A percentile compares a stretch with the other conserved stretches of the same genome.
Evolutionary conservation across 2,888 invertebrate species (phyloP).

Genomic region (Sinhomidia bicolor): DNA sequence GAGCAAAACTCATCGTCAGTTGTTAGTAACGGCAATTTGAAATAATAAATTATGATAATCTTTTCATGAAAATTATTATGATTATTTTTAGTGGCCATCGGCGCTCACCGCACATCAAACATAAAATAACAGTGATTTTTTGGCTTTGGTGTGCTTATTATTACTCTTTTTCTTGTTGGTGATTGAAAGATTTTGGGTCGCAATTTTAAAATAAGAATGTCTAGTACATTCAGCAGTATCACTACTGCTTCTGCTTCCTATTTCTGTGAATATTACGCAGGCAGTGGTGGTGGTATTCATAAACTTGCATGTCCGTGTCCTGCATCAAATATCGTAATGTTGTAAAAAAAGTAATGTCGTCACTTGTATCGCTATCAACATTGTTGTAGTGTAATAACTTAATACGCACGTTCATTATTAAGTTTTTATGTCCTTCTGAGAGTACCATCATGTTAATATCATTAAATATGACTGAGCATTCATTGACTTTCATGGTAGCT

Average conservation of each 20-base stretch:
- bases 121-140: constrained; percentile 34
- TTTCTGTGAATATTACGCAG: not conserved
- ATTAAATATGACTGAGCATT: not conserved
- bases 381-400: constrained; percentile 33
- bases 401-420: constrained; percentile 33
- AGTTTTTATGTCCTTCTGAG: constrained; percentile 12
- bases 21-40: constrained; percentile 40
- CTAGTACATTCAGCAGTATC: not conserved
- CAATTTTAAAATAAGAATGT: not conserved
- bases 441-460: constrained; percentile 1
- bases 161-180: not conserved
- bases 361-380: too few species aligned
- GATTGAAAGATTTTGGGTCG: constrained; percentile 11
- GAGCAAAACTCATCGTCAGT: not conserved
- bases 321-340: not conserved
- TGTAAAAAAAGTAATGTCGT: not conserved
- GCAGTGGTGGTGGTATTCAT: not conserved
- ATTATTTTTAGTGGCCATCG: constrained; percentile 51
- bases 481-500: constrained; percentile 25
- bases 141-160: not conserved
- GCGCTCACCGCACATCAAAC: not conserved
- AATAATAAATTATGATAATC: constrained; percentile 58
- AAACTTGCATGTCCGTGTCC: not conserved
- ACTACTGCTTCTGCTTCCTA: constrained; percentile 8
- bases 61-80: constrained; percentile 54